Conservation (phyloP, 1,140 invertebrate genomes). For the Saccostrea cuccullata region DNA sequence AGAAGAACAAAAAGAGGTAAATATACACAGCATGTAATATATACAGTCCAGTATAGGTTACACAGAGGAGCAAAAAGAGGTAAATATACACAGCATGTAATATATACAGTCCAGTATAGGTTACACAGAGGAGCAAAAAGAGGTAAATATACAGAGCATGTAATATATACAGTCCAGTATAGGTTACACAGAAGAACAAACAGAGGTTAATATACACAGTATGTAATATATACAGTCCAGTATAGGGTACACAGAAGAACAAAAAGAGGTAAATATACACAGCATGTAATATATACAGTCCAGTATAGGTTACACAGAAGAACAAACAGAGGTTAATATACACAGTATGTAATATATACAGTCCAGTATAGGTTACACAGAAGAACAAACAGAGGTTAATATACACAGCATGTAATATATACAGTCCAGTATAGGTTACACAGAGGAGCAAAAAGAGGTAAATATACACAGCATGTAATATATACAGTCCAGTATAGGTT, state of each 20-base stretch:
- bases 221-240: conserved; percentile 76
- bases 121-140: conserved; percentile 74
- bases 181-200: conserved; percentile 74
- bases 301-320: conserved; percentile 73
- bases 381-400: conserved; percentile 76
- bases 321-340: conserved; percentile 77
- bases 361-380: conserved; percentile 73
- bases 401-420: no score
- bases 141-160: conserved; percentile 75
- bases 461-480: no score
- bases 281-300: conserved; percentile 77
- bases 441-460: conserved; percentile 75
- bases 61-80: no score
- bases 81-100: no score
- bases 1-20: no score
- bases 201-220: no score
- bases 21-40: no score
- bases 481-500: conserved; percentile 75
- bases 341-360: no score
- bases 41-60: no score
- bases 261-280: conserved; percentile 76
- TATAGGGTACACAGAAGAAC: conserved; percentile 75
- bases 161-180: conserved; percentile 76
- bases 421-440: conserved; percentile 73
- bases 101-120: conserved; percentile 76